phyloP scores from a whole-genome alignment of 2,888 invertebrate genomes.

The Alloplasta piceator region DNA sequence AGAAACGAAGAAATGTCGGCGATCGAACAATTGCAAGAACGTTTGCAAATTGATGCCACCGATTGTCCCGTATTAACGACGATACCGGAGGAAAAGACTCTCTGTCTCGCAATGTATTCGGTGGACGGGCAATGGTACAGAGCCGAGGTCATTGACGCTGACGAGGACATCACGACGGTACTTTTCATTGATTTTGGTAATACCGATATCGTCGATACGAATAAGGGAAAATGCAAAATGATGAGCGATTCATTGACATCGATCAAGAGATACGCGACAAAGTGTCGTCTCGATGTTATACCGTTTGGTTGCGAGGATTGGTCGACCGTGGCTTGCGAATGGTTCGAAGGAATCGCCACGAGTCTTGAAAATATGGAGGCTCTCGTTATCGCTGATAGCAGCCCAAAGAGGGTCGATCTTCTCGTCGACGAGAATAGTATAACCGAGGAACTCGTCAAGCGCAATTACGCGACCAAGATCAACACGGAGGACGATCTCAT shows the following conservation, averaged over 20 bases:
- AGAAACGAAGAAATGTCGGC: conserved; percentile 85
- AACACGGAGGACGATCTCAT: conserved; percentile 72
- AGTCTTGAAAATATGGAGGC: conserved; percentile 65
- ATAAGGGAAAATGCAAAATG: conserved; percentile 86
- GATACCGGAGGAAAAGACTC: conserved; percentile 85
- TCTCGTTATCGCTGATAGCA: conserved; percentile 77
- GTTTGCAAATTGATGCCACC: conserved; percentile 86
- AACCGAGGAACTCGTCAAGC: conserved; percentile 73
- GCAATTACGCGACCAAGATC: conserved; percentile 71
- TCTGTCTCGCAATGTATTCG: conserved; percentile 91
- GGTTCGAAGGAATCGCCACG: conserved; percentile 83
- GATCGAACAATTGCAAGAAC: conserved; percentile 87
- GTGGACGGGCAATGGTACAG: conserved; percentile 96
- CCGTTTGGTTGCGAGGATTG: conserved; percentile 89
- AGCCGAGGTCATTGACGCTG: conserved; percentile 93
- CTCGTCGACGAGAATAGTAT: conserved; percentile 78
- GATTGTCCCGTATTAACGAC: conserved; percentile 85
- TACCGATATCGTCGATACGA: conserved; percentile 89
- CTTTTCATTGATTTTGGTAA: conserved; percentile 92
- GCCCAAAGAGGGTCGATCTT: conserved; percentile 81
- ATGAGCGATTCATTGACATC: conserved; percentile 86
- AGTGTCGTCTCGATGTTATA: conserved; percentile 88
- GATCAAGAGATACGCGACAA: conserved; percentile 85
- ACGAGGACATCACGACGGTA: conserved; percentile 90
- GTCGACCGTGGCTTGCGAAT: conserved; percentile 85